Base-by-base conservation (phyloP, 2,797 vertebrate genomes). In the Pogoniulus pusillus region DNA sequence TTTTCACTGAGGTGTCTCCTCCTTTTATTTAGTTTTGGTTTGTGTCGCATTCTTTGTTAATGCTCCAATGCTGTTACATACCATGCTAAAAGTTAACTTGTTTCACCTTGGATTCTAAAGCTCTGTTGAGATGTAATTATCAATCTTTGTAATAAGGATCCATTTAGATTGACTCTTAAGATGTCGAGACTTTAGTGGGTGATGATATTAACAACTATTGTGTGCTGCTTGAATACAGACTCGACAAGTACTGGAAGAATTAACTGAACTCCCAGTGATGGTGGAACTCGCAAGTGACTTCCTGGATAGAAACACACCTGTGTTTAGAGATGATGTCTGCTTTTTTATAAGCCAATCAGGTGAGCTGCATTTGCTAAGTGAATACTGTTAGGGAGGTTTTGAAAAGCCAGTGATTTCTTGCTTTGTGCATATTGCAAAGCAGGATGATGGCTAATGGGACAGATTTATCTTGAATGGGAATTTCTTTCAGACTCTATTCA, bases 321-420 rank as follows among this genome's bases (percentile, higher is more conserved):
- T 99, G 29, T 99, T 99, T 97, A 98, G 99, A 96, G 99, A 99
- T n/a, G 99, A 99, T 0, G 99, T 99, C 60, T 99, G 98, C 96
- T 99, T 99, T 95, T 99, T 99, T 87, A 99, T 99, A 95, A 99
- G 99, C 94, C 99, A 99, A 76, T 99, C 99, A 97, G 99, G 99
- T 99, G 96, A 96, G 96, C 68, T 57, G 32, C 69, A 41, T 51
- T 35, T 35, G 47, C 39, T 63, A 82, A 65, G 29, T 65, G 37
- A 35, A 66, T 75, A 60, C 47, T 29, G 12, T 34, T 34, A 65
- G 32, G n/a, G 37, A 54, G 14, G 5, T 3, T 22, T 30, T 16
- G 3, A 59, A 59, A 66, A 62, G 23, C n/a, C 15, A 45, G 11
- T 26, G 7, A 7, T 26, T 16, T 63, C 30, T 26, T 78, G 15